Percentiles rank a stretch among this genome's conserved stretches.
Conservation (phyloP, 2,113 vertebrate species). For the Cephalopterus ornatus region DNA sequence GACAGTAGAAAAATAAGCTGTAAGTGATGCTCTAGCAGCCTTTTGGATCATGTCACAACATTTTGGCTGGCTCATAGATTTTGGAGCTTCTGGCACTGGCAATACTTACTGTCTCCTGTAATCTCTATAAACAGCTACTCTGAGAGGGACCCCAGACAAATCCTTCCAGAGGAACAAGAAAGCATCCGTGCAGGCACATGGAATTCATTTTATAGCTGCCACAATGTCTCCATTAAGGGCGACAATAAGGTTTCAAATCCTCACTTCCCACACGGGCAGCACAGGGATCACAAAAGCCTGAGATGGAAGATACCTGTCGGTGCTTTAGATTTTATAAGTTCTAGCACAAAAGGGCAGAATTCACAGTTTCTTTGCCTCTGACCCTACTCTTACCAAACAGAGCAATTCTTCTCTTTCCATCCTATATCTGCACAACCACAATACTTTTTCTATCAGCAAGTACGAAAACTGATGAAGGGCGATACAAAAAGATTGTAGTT, state of each 20-base stretch:
- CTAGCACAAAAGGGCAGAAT: neutral
- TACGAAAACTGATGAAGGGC: no score
- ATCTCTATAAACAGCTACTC: neutral
- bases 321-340: neutral
- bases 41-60: neutral
- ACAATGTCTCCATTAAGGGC: neutral
- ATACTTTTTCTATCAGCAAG: neutral
- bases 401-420: neutral
- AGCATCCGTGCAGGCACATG: neutral
- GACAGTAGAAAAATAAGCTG: neutral
- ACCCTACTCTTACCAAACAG: neutral
- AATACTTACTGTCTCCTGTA: neutral
- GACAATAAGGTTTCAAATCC: neutral
- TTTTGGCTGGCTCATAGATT: neutral
- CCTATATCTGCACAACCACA: neutral
- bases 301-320: neutral
- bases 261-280: rapidly evolving
- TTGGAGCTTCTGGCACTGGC: neutral
- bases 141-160: neutral
- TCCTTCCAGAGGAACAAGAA: neutral
- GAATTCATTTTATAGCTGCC: neutral
- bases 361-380: neutral
- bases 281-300: neutral
- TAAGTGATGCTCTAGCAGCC: neutral
- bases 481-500: no score